Percentiles rank a stretch among this genome's conserved stretches.
Conservation (phyloP, 1,140 invertebrate genomes). For the Drosophila virilis region DNA sequence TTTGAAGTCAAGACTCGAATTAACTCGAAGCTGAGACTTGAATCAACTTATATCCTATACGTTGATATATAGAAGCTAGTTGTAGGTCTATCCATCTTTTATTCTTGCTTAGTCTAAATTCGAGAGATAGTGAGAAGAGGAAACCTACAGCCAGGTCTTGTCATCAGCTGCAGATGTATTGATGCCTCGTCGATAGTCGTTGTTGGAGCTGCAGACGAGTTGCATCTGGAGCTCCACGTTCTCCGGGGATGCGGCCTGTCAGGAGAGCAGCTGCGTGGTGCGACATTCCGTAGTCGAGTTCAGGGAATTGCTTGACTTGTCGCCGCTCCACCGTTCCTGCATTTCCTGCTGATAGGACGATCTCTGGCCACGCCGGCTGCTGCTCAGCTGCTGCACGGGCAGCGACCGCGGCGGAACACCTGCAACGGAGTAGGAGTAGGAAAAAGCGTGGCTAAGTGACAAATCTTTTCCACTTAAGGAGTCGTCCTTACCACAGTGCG, state of each 20-base stretch:
- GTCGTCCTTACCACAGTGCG: constrained; percentile 67
- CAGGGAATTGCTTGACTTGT: constrained; percentile 20
- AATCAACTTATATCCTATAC: constrained; percentile 7
- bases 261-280: constrained; percentile 66
- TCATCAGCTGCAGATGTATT: constrained; percentile 60
- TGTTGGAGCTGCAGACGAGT: constrained; percentile 55
- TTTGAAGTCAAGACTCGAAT: too few relatives aligned
- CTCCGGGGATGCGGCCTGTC: constrained; percentile 32
- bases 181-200: constrained; percentile 56
- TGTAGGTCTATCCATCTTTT: not conserved
- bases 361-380: constrained; percentile 22
- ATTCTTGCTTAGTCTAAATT: constrained; percentile 52
- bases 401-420: constrained; percentile 48
- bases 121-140: constrained; percentile 45
- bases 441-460: not conserved
- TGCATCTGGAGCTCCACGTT: too few relatives aligned
- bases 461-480: not conserved
- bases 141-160: constrained; percentile 76
- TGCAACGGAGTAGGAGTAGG: not conserved
- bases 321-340: constrained; percentile 60
- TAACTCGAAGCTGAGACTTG: too few relatives aligned
- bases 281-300: constrained; percentile 27
- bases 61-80: not conserved
- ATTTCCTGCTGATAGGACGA: constrained; percentile 65
- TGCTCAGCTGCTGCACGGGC: constrained; percentile 32